Conservation (phyloP, 2,888 invertebrate genomes). For the Hermaeophaga mercurialis region DNA sequence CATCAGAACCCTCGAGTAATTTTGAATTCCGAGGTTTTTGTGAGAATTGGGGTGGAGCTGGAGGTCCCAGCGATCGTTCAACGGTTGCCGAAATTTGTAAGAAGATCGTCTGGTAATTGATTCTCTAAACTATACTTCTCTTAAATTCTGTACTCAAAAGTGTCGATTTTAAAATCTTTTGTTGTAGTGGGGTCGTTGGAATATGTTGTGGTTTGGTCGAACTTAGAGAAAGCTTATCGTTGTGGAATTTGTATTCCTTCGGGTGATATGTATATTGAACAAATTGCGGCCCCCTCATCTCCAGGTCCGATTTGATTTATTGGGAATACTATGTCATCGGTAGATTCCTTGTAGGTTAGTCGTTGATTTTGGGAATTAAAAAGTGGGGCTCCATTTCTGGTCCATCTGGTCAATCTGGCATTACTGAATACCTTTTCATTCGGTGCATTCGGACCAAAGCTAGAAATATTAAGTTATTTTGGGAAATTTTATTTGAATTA, state of each 20-base stretch:
- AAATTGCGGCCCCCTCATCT: slow-evolving; percentile 96
- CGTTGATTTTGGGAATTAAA: slow-evolving; percentile 85
- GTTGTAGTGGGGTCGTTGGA: slow-evolving; percentile 81
- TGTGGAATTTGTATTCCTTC: slow-evolving; percentile 76
- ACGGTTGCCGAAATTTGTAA: slow-evolving; percentile 73
- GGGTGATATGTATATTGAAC: slow-evolving; percentile 92
- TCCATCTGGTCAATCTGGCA: slow-evolving; percentile 94
- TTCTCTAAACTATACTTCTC: slow-evolving; percentile 81
- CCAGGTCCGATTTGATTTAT: slow-evolving; percentile 95
- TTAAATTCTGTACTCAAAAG: slow-evolving; percentile 83
- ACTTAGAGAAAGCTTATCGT: slow-evolving; percentile 69
- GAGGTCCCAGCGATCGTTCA: slow-evolving; percentile 77
- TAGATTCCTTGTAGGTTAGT: slow-evolving; percentile 88
- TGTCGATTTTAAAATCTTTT: slow-evolving; percentile 87
- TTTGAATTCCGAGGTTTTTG: slow-evolving; percentile 93
- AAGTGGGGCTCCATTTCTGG: slow-evolving; percentile 83
- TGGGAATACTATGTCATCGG: slow-evolving; percentile 77
- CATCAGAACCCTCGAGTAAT: slow-evolving; percentile 91
- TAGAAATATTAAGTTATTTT: too few species aligned
- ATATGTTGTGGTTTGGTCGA: slow-evolving; percentile 69
- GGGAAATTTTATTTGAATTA: too few species aligned
- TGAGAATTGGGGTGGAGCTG: slow-evolving; percentile 84
- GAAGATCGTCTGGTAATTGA: slow-evolving; percentile 79
- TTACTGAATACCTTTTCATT: slow-evolving; percentile 96
- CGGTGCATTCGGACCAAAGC: slow-evolving; percentile 75